Evolutionary conservation across 2,797 vertebrate species (phyloP), one percentile per base, ranked within the genome.

Genomic region (Oreonectes daqikongensis): DNA sequence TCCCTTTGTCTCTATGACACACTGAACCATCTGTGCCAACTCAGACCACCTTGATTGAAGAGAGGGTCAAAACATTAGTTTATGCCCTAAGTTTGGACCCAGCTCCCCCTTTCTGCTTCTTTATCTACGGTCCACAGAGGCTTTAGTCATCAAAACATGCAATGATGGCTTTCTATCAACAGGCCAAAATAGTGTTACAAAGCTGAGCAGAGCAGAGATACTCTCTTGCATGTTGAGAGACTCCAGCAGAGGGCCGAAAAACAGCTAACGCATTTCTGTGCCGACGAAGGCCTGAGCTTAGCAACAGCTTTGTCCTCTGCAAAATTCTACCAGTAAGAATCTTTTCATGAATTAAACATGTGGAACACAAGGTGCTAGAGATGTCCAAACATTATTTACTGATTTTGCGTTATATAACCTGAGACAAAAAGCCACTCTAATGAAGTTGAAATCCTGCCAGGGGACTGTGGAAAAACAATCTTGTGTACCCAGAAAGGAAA

Each of bases 271-370:
- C 94, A 95, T 97, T 95, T 93, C 93, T 96, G 88, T 83, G 86
- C 88, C 87, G 83, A 81, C 83, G 79, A 92, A 90, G 86, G 88
- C 86, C 90, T 87, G 85, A 95, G 90, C 97, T 95, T 97, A 96
- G 97, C 96, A 98, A 98, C 97, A 95, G 95, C 95, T 96, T 96
- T 95, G 95, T 95, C 86, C 84, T 87, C 84, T 18, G 71, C 75
- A 90, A 94, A 92, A 86, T 90, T 85, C 89, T 90, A 94, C 90
- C 86, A 85, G 85, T 88, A 84, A 79, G 77, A 88, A 81, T 83
- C 92, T 86, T 85, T 91, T 90, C 85, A 92, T 94, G 93, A 94
- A 94, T 93, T 89, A 93, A 93, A 89, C 87, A 88, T 87, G 72
- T 82, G 81, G 77, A 80, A 91, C 89, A 89, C 88, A 80, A 83